Percentiles rank a stretch among this genome's conserved stretches.
Evolutionary conservation across 2,888 invertebrate genomes (phyloP).

Genomic region (Dolomedes plantarius): DNA sequence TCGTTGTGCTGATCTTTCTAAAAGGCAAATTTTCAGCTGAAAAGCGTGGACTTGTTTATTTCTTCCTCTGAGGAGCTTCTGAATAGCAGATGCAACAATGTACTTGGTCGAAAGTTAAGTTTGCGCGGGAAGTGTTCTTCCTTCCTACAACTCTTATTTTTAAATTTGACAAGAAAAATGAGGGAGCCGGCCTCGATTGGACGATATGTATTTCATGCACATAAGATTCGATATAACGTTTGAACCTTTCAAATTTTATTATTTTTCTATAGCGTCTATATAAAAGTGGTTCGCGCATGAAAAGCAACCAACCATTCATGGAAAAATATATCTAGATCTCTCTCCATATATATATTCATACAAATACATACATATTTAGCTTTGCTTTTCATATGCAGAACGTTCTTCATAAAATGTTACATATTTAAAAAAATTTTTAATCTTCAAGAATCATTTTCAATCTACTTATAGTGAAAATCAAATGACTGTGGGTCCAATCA

Average conservation of each 20-base stretch:
- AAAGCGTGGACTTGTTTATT: no score
- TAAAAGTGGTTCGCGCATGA: neutral
- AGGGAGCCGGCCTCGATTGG: neutral
- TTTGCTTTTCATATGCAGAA: neutral
- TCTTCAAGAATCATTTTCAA: neutral
- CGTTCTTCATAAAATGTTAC: neutral
- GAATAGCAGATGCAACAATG: no score
- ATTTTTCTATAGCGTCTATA: conserved; percentile 1
- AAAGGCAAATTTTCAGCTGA: no score
- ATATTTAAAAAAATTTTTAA: neutral
- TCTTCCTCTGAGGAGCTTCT: no score
- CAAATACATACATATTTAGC: no score
- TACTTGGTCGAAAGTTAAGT: no score
- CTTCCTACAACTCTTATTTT: no score
- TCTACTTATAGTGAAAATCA: neutral
- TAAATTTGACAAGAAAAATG: neutral
- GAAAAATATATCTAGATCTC: no score
- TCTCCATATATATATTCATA: no score
- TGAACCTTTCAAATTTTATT: conserved; percentile 2
- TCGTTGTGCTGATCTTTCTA: no score
- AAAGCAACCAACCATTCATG: neutral
- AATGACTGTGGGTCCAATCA: no score
- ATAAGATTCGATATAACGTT: neutral
- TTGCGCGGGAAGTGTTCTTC: no score
- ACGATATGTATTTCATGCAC: neutral